Conservation (phyloP, 2,888 invertebrate species). For the Caenorhabditis sp. region DNA sequence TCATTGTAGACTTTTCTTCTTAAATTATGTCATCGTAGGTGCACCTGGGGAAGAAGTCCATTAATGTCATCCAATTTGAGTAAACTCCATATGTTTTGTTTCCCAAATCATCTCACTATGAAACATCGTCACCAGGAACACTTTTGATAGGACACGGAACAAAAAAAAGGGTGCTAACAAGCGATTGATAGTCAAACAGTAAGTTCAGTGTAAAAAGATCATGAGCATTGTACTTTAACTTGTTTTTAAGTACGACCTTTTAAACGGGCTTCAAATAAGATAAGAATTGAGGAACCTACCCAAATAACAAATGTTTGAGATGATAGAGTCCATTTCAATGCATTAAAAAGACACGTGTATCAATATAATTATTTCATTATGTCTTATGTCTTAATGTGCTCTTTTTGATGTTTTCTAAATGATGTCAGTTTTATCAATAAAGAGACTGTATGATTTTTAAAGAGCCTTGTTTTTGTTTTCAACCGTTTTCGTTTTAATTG, state of each 20-base stretch:
- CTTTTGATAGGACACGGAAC: neutral
- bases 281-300: conserved; percentile 6
- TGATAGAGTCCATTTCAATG: conserved; percentile 26
- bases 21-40: neutral
- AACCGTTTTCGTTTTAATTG: neutral
- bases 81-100: no score
- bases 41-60: no score
- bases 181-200: neutral
- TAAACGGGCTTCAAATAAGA: neutral
- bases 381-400: conserved; percentile 10
- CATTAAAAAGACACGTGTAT: conserved; percentile 10
- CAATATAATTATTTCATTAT: conserved; percentile 3
- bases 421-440: conserved; percentile 33
- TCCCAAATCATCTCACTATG: neutral
- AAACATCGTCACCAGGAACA: neutral
- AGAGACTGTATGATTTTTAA: conserved; percentile 20
- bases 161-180: neutral
- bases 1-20: neutral
- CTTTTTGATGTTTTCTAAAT: conserved; percentile 27
- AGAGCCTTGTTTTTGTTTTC: conserved; percentile 36
- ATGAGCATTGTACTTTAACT: conserved; percentile 2
- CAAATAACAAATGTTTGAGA: conserved; percentile 46
- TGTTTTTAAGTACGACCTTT: conserved; percentile 15
- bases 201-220: neutral
- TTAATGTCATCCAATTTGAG: no score